phyloP scores from a whole-genome alignment of 2,113 vertebrate genomes.

The Ictalurus furcatus region DNA sequence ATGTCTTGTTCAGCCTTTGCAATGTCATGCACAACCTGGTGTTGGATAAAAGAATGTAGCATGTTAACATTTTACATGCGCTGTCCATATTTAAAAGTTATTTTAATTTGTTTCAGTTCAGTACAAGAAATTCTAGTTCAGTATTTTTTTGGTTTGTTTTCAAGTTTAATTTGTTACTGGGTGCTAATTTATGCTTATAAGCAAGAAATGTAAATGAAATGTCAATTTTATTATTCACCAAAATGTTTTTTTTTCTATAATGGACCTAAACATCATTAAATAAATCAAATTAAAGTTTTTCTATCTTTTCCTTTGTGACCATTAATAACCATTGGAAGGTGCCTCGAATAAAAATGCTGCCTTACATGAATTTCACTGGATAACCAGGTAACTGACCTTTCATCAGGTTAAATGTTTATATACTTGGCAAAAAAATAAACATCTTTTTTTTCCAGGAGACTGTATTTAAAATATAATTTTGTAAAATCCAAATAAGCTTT shows the following conservation, averaged over 20 bases:
- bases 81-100: conserved; percentile 47
- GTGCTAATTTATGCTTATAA: conserved; percentile 65
- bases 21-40: conserved; percentile 69
- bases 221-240: conserved; percentile 57
- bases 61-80: conserved; percentile 63
- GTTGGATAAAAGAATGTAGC: conserved; percentile 65
- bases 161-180: conserved; percentile 26
- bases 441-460: too few relatives aligned
- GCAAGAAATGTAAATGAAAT: conserved; percentile 61
- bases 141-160: conserved; percentile 22
- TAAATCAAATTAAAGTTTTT: conserved; percentile 54
- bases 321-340: not conserved
- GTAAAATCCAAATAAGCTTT: too few relatives aligned
- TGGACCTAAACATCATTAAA: conserved; percentile 57
- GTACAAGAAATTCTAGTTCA: conserved; percentile 47
- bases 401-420: too few relatives aligned
- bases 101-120: not conserved
- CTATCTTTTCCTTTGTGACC: conserved; percentile 37
- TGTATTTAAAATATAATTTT: too few relatives aligned
- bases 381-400: too few relatives aligned
- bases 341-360: not conserved
- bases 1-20: conserved; percentile 59
- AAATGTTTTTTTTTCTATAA: conserved; percentile 65
- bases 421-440: too few relatives aligned
- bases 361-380: not conserved